Percentiles rank a stretch among this genome's conserved stretches.
Conservation (phyloP, 2,113 vertebrate genomes). For the Anolis carolinensis region DNA sequence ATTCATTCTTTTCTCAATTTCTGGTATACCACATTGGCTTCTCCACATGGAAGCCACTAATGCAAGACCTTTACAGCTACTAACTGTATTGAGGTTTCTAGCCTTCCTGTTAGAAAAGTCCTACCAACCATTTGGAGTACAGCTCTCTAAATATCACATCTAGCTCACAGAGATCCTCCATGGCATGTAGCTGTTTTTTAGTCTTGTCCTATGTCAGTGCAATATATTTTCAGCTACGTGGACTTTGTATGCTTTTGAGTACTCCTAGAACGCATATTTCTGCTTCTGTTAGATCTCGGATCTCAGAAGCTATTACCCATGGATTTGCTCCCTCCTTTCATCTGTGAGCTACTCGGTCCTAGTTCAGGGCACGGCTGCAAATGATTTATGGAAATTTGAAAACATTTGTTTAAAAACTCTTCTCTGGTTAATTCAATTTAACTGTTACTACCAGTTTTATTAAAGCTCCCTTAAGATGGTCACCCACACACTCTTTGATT, state of each 20-base stretch:
- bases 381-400: neutral
- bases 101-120: neutral
- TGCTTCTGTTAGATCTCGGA: neutral
- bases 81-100: too few relatives aligned
- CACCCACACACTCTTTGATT: neutral
- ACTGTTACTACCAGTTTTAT: neutral
- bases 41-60: neutral
- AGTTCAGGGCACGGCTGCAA: neutral
- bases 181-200: too few relatives aligned
- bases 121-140: too few relatives aligned
- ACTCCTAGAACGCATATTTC: neutral
- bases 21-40: neutral
- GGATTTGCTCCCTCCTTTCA: neutral
- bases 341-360: neutral
- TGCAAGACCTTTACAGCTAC: too few relatives aligned
- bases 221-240: neutral
- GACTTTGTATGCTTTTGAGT: neutral
- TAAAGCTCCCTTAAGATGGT: neutral
- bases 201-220: neutral
- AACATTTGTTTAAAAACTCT: neutral
- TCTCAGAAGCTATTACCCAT: neutral
- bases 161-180: neutral
- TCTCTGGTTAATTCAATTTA: slow-evolving; percentile 5
- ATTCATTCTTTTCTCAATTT: neutral
- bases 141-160: neutral